phyloP scores from a whole-genome alignment of 1,140 invertebrate genomes.

The Phortica variegata region DNA sequence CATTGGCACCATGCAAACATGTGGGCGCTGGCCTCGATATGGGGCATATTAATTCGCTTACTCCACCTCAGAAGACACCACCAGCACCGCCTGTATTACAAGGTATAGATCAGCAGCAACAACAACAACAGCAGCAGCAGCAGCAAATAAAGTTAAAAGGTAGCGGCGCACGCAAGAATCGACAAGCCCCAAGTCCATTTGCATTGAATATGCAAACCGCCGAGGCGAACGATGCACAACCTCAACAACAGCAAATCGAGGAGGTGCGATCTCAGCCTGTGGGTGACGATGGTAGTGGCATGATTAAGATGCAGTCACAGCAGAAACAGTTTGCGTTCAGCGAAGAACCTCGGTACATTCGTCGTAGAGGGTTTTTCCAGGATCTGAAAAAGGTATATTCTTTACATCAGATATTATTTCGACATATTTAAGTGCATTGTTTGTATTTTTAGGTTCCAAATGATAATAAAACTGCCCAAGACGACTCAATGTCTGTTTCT shows the following conservation, averaged over 20 bases:
- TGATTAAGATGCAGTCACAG: constrained; percentile 19
- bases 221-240: constrained; percentile 18
- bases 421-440: not conserved
- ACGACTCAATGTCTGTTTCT: too few relatives aligned
- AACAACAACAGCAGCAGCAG: constrained; percentile 14
- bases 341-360: constrained; percentile 32
- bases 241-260: constrained; percentile 32
- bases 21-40: constrained; percentile 39
- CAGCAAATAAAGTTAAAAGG: constrained; percentile 33
- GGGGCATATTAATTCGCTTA: constrained; percentile 48
- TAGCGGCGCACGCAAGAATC: constrained; percentile 35
- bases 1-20: constrained; percentile 39
- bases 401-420: not conserved
- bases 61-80: constrained; percentile 46
- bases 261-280: constrained; percentile 49
- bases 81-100: constrained; percentile 44
- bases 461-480: too few relatives aligned
- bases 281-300: constrained; percentile 44
- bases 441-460: too few relatives aligned
- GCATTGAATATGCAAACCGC: constrained; percentile 23
- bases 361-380: constrained; percentile 27
- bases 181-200: constrained; percentile 26
- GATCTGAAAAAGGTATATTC: constrained; percentile 12
- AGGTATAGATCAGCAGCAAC: constrained; percentile 27
- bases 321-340: constrained; percentile 18